Evolutionary conservation across 2,888 invertebrate species (phyloP).

Genomic region (Pyrrhosoma nymphula): DNA sequence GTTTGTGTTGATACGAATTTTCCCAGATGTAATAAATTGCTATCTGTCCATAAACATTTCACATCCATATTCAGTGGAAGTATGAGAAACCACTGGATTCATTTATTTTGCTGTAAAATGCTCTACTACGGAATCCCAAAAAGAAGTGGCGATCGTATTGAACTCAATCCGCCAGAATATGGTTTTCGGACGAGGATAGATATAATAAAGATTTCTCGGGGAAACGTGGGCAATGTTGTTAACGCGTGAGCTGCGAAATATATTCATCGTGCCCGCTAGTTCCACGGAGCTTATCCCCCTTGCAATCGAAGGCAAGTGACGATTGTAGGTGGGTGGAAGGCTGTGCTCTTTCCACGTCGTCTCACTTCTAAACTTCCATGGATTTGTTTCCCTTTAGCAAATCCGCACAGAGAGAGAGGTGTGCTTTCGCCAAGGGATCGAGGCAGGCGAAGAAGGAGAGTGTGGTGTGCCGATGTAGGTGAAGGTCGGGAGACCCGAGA

Average conservation of each 20-base stretch:
- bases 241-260: not conserved
- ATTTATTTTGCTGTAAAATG: no score
- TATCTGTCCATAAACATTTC: no score
- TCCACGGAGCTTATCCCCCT: not conserved
- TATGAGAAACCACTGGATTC: no score
- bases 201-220: not conserved
- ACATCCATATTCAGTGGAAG: no score
- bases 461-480: not conserved
- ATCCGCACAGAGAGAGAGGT: no score
- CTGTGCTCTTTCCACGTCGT: not conserved
- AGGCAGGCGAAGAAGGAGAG: not conserved
- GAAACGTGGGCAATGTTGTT: not conserved
- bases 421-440: no score
- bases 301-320: not conserved
- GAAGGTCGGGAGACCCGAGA: conserved; percentile 54
- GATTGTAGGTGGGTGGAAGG: not conserved
- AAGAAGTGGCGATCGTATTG: no score
- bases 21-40: no score
- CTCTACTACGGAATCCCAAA: no score
- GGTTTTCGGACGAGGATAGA: no score
- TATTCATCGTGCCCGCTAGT: not conserved
- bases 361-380: not conserved
- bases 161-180: no score
- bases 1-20: no score
- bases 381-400: not conserved